A percentile compares a stretch with the other conserved stretches of the same genome.
These are phyloP conservation scores for Clusia tigrina DNA, from an alignment of 2,888 invertebrate genomes.

Conservation along the genomic window DNA sequence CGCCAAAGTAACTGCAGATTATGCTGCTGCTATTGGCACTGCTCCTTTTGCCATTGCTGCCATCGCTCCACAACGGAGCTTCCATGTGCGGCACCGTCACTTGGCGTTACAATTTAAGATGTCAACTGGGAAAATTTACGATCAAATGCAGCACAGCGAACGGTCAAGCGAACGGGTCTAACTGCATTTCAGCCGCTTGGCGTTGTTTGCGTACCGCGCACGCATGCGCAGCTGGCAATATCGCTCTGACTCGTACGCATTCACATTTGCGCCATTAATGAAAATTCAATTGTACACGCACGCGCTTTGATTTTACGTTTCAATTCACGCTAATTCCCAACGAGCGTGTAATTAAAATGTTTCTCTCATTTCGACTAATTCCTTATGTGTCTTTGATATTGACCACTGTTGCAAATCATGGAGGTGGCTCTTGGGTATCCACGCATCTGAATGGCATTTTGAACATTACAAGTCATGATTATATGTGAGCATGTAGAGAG, in stretches of 20 bases:
- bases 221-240: background rate
- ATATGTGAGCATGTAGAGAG: too few relatives aligned
- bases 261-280: too few relatives aligned
- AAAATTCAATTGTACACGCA: too few relatives aligned
- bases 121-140: conserved; percentile 11
- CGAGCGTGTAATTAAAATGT: too few relatives aligned
- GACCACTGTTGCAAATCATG: too few relatives aligned
- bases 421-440: background rate
- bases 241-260: too few relatives aligned
- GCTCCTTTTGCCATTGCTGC: background rate
- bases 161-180: conserved; percentile 17
- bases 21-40: background rate
- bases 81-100: background rate
- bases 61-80: background rate
- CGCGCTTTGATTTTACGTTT: too few relatives aligned
- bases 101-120: conserved; percentile 14
- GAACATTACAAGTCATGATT: too few relatives aligned
- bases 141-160: conserved; percentile 10
- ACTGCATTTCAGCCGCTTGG: conserved; percentile 5
- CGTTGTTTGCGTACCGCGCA: background rate
- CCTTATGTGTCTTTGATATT: background rate
- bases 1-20: conserved; percentile 3
- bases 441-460: too few relatives aligned
- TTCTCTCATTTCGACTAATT: too few relatives aligned
- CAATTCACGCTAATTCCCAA: too few relatives aligned